Percentiles rank a stretch among this genome's conserved stretches.
phyloP scores from a whole-genome alignment of 2,888 invertebrate species.

The Rotaria magnacalcarata region DNA sequence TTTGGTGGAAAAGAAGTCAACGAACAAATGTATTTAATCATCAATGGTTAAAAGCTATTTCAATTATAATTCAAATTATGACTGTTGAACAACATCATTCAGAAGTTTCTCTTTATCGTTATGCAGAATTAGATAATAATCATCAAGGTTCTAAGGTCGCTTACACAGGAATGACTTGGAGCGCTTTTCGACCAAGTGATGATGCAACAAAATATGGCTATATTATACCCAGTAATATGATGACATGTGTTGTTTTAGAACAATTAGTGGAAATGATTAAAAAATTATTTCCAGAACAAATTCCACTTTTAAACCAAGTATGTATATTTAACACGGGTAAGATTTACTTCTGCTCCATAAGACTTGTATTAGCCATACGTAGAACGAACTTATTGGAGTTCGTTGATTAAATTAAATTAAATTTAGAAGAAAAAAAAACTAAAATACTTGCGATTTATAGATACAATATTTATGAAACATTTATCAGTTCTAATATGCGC shows the following conservation, averaged over 20 bases:
- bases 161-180: conserved; percentile 25
- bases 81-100: conserved; percentile 21
- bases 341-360: background rate
- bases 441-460: too few relatives aligned
- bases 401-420: too few relatives aligned
- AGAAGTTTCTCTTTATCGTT: background rate
- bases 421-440: too few relatives aligned
- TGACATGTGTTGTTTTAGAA: background rate
- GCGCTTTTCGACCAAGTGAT: conserved; percentile 4
- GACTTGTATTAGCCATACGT: too few relatives aligned
- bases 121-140: conserved; percentile 5
- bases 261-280: background rate
- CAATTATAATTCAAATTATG: background rate
- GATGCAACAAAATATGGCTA: background rate
- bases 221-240: conserved; percentile 31
- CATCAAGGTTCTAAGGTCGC: background rate
- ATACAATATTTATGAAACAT: too few relatives aligned
- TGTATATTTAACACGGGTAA: background rate
- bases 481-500: too few relatives aligned
- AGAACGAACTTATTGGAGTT: too few relatives aligned
- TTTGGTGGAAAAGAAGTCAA: background rate
- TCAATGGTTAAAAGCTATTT: background rate
- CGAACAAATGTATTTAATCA: background rate
- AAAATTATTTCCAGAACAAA: background rate
- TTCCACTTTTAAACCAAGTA: background rate